Evolutionary conservation across 2,797 vertebrate genomes (phyloP), one percentile per base, ranked within the genome.

Genomic region (Chlorospingus flavigularis): DNA sequence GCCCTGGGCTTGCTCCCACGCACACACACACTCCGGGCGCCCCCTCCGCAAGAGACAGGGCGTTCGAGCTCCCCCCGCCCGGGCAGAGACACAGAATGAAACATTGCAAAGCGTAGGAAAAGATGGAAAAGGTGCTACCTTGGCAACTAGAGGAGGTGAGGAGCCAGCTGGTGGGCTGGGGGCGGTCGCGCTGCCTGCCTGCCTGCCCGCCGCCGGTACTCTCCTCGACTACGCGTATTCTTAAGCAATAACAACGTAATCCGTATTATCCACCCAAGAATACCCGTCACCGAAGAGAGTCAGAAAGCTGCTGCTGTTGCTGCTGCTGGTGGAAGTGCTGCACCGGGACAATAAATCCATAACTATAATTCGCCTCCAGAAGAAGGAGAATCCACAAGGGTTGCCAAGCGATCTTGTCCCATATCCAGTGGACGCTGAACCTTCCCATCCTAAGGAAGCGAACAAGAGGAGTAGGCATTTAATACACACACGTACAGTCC

Each of bases 241-340:
- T 99, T 99, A 99, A 99, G 99, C 99, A 99, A 99, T 99, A 99
- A 99, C 99, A 99, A 99, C 99, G 99, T 99, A 99, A 99, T 99
- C 99, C 99, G 99, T 99, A 99, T 99, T 99, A 99, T 99, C 99
- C 99, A 99, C 99, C 99, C 99, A 99, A 99, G 99, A 99, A 99
- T 99, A 99, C 99, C 99, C 99, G 99, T 99, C 99, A 99, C 99
- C 99, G 99, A 99, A 99, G 99, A 99, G 99, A 99, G 99, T 98
- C 99, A 98, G 98, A 98, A 97, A 97, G 97, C 96, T 96, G 97
- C 85, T 97, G 97, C 91, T 90, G 97, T 43, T 84, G 88, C 23
- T 93, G 91, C 21, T 84, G 96, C 3, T 31, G 94, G 45, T 51
- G 94, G 85, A 72, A 85, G 96, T 90, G 96, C 90, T 96, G 97